Evolutionary conservation across 2,113 vertebrate species (phyloP).

Genomic region (Sebastes fasciatus): DNA sequence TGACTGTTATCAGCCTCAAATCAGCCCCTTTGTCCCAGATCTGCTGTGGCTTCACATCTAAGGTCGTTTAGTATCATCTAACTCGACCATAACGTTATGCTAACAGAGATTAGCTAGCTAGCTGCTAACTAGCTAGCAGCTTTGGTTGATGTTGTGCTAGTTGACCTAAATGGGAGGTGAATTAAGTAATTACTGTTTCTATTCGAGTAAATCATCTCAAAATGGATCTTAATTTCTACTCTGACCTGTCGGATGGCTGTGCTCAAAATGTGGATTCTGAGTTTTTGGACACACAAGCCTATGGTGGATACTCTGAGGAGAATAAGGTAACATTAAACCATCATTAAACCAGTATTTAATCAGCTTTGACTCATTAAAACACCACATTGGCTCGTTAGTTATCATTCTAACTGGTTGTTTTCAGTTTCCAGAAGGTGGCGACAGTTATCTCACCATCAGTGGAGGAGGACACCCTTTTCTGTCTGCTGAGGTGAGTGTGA

Average conservation of each 20-base stretch:
- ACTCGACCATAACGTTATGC: neutral
- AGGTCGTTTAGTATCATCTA: neutral
- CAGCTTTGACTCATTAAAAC: neutral
- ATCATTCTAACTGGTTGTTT: neutral
- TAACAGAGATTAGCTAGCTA: conserved; percentile 49
- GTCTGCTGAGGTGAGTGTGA: conserved; percentile 77
- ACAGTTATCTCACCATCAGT: conserved; percentile 90
- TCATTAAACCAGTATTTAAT: neutral
- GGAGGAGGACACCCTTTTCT: conserved; percentile 89
- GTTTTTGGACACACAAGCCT: conserved; percentile 78
- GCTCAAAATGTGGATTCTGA: conserved; percentile 77
- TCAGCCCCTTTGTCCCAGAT: too few relatives aligned
- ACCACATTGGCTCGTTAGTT: neutral
- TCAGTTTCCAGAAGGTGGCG: conserved; percentile 90
- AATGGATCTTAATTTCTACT: conserved; percentile 85
- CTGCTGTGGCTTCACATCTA: neutral
- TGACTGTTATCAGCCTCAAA: neutral
- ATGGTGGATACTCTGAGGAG: conserved; percentile 71
- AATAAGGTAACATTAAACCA: conserved; percentile 71
- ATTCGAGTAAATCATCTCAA: neutral
- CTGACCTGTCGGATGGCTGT: conserved; percentile 78
- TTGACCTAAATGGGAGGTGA: neutral
- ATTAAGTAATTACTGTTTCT: neutral
- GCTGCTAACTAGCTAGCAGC: conserved; percentile 44
- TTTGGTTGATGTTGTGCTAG: neutral